phyloP scores from a whole-genome alignment of 2,113 vertebrate species.

The Hippocampus comes region DNA sequence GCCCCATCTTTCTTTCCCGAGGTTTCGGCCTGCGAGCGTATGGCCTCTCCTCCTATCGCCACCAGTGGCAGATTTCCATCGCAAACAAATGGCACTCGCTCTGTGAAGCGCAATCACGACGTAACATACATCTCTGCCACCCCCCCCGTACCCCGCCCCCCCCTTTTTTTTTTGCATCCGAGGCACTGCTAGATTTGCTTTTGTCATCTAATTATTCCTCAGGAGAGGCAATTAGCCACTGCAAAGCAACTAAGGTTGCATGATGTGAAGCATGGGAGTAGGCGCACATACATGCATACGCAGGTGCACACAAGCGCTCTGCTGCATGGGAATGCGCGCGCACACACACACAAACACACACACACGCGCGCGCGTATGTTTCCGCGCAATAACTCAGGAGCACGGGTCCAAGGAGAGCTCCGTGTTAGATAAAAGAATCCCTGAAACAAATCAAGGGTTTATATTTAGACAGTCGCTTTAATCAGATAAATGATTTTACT shows the following conservation, averaged over 20 bases:
- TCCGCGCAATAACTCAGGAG: slow-evolving; percentile 52
- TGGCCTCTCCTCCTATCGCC: slow-evolving; percentile 47
- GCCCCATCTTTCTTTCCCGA: slow-evolving; percentile 42
- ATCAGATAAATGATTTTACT: slow-evolving; percentile 57
- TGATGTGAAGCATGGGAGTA: slow-evolving; percentile 40
- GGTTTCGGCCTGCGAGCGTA: slow-evolving; percentile 34
- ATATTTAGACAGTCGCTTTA: slow-evolving; percentile 69
- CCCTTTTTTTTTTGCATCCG: slow-evolving; percentile 56
- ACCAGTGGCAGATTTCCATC: slow-evolving; percentile 36
- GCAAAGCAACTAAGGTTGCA: slow-evolving; percentile 27
- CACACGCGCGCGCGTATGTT: background rate
- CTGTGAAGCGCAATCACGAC: slow-evolving; percentile 43
- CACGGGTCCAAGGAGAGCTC: slow-evolving; percentile 44
- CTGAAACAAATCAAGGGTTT: slow-evolving; percentile 39
- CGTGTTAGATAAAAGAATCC: slow-evolving; percentile 55
- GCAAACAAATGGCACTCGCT: slow-evolving; percentile 55
- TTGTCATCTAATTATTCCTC: slow-evolving; percentile 72
- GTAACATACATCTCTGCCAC: slow-evolving; percentile 46
- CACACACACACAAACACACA: slow-evolving; percentile 11
- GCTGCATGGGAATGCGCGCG: background rate
- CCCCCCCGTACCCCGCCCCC: slow-evolving; percentile 10
- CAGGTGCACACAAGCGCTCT: slow-evolving; percentile 10
- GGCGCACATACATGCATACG: slow-evolving; percentile 1
- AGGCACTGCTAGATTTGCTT: slow-evolving; percentile 64
- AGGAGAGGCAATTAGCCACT: slow-evolving; percentile 73